A percentile compares a stretch with the other conserved stretches of the same genome.
These are phyloP conservation scores for Drosophila mulleri DNA, from an alignment of 2,888 invertebrate genomes.

Conservation along the genomic window DNA sequence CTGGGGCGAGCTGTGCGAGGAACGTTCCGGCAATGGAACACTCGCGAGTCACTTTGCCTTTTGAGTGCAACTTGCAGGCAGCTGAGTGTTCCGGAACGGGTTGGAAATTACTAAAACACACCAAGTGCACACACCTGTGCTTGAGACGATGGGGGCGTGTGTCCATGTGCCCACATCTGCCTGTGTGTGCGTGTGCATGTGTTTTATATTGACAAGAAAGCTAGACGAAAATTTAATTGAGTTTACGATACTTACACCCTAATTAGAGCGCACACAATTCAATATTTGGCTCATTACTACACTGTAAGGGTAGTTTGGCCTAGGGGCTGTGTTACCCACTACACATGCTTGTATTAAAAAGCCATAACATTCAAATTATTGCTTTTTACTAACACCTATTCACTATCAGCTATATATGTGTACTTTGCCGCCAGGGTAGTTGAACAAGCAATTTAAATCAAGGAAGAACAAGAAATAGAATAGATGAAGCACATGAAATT, in stretches of 20 bases:
- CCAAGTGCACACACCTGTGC: slow-evolving; percentile 34
- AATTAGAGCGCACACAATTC: slow-evolving; percentile 52
- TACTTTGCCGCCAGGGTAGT: slow-evolving; percentile 4
- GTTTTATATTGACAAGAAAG: slow-evolving; percentile 19
- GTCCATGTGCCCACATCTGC: not conserved
- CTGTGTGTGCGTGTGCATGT: not conserved
- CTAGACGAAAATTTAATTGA: slow-evolving; percentile 69
- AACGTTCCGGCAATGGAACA: slow-evolving; percentile 46
- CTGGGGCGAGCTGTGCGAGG: slow-evolving; percentile 28
- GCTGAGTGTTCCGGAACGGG: slow-evolving; percentile 41
- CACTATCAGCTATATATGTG: not conserved
- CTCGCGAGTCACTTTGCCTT: slow-evolving; percentile 11
- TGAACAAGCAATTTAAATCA: slow-evolving; percentile 1
- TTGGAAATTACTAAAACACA: not conserved
- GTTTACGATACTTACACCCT: slow-evolving; percentile 42
- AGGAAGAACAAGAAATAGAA: not conserved
- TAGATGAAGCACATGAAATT: not conserved
- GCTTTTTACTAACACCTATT: slow-evolving; percentile 13
- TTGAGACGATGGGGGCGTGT: not conserved
- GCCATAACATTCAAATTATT: slow-evolving; percentile 52
- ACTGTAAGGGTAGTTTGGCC: slow-evolving; percentile 38
- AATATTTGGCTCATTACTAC: slow-evolving; percentile 57
- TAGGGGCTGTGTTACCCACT: slow-evolving; percentile 29
- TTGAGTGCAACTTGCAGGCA: slow-evolving; percentile 57
- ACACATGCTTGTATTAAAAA: slow-evolving; percentile 33